Evolutionary conservation across 2,888 invertebrate species (phyloP).

Genomic region (Oasisia sp.): DNA sequence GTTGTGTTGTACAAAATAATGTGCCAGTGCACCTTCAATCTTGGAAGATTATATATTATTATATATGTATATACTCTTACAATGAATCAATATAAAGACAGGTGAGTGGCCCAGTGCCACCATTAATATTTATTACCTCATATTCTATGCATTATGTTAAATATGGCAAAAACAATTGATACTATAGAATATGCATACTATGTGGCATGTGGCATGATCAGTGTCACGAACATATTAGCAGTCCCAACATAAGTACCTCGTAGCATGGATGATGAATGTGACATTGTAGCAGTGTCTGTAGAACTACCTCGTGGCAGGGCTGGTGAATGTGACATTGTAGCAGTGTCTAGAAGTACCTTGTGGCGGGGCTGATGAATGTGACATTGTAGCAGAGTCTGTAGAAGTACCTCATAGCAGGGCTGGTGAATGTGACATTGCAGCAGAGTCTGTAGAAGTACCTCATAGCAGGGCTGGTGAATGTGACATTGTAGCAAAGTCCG

Average conservation of each 20-base stretch:
- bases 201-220: background rate
- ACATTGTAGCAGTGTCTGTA: background rate
- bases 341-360: background rate
- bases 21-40: too few species aligned
- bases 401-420: background rate
- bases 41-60: too few species aligned
- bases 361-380: background rate
- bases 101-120: too few species aligned
- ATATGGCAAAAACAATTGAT: too few species aligned
- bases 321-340: background rate
- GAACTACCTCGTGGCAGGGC: background rate
- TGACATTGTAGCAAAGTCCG: background rate
- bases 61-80: too few species aligned
- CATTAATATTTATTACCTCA: too few species aligned
- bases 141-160: too few species aligned
- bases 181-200: background rate
- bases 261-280: background rate
- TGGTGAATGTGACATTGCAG: background rate
- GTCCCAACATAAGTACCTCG: background rate
- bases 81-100: too few species aligned
- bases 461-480: background rate
- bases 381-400: background rate
- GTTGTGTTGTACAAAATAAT: background rate
- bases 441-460: background rate
- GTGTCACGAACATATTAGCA: background rate